Evolutionary conservation across 2,797 vertebrate genomes (phyloP), one percentile per base, ranked within the genome.

Genomic region (Hypotaenidia okinawae): DNA sequence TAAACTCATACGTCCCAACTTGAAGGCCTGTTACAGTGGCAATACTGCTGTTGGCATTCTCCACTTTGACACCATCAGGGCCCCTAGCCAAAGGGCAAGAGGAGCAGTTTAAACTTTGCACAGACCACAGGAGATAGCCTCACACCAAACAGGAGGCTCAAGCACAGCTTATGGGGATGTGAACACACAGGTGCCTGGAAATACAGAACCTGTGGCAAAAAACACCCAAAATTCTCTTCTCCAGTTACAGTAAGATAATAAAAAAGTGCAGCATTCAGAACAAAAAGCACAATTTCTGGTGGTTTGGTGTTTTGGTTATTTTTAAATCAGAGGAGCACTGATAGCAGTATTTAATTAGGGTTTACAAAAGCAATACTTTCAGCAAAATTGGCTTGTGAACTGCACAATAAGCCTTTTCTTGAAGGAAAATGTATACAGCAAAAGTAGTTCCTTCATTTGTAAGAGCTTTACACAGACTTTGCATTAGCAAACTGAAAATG

Each of bases 1-100:
- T 99, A 95, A 99, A 99, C 95, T 98, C 98, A 0, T 99, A 99
- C 1, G 78, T 97, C 75, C 99, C 99, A 32, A 98, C 99, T 84
- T 99, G 98, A 12, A 99, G 98, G 51, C 99, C 99, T 0, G 98
- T 99, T 96, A 99, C 98, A 25, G 98, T 99, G 96, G 99, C 98
- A 37, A 99, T 93, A 6, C 98, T 98, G 47, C 97, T 96, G 97
- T 99, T 99, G 32, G 98, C 98, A 17, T 99, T 99, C 93, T 99
- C 98, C 9, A 99, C 98, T 96, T 98, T 99, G 89, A 99, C 99
- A 28, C 99, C 99, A 6, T 98, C 98, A 2, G 99, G 99, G 22
- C 99, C 99, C 81, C 99, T 99, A 97, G 93, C 43, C 76, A 79
- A 91, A 84, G 69, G 25, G 90, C 18, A 76, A 67, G 28, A 73